A percentile compares a stretch with the other conserved stretches of the same genome.
These are phyloP conservation scores for Trinorchestia longiramus DNA, from an alignment of 1,140 invertebrate genomes.

Conservation along the genomic window DNA sequence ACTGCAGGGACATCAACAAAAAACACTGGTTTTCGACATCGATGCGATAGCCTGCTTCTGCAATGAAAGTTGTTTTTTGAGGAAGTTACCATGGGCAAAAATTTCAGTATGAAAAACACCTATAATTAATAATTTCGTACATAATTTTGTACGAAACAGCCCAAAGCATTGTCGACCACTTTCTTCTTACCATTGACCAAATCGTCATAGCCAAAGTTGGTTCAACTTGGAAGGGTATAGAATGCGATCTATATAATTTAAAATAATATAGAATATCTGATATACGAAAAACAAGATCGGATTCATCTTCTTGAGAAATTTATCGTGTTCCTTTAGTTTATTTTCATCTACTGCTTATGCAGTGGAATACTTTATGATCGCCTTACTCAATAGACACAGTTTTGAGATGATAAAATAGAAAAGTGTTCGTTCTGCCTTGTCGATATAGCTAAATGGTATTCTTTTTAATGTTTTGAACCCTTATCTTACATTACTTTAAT, in stretches of 20 bases:
- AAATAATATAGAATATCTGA: not conserved
- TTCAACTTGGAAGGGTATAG: not conserved
- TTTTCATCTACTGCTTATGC: not conserved
- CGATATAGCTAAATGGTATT: not conserved
- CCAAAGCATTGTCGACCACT: not conserved
- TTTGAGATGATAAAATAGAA: not conserved
- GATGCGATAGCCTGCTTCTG: not conserved
- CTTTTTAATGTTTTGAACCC: not conserved
- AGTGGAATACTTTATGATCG: not conserved
- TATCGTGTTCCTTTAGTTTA: not conserved
- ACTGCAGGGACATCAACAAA: not conserved
- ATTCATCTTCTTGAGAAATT: not conserved
- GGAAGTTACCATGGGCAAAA: not conserved
- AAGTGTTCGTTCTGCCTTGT: not conserved
- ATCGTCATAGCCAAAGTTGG: not conserved
- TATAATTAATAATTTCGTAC: too few species aligned
- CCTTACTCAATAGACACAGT: not conserved
- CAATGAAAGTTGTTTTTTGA: not conserved
- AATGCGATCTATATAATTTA: not conserved
- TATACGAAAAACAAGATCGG: not conserved
- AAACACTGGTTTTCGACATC: not conserved
- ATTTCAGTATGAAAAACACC: not conserved
- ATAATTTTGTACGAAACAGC: too few species aligned
- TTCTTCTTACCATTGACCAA: not conserved
- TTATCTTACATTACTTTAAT: not conserved